These are phyloP conservation scores for Drosophila ustulata DNA, from an alignment of 2,888 invertebrate genomes.

Conservation along the genomic window DNA sequence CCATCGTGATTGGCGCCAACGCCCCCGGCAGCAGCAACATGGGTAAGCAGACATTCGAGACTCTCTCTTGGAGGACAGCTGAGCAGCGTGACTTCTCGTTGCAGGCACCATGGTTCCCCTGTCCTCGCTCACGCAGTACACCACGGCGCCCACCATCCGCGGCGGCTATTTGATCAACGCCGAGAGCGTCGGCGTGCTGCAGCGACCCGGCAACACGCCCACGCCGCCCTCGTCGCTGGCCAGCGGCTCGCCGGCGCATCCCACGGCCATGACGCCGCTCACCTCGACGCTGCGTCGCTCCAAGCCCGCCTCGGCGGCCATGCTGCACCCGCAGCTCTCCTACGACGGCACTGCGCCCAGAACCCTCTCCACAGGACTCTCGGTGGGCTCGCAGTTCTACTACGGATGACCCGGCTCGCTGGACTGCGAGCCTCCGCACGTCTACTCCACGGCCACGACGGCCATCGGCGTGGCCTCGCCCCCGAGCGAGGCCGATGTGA, in stretches of 20 bases:
- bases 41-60: slow-evolving; percentile 59
- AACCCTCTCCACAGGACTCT: slow-evolving; percentile 84
- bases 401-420: slow-evolving; percentile 83
- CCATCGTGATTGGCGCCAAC: slow-evolving; percentile 77
- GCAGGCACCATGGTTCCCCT: slow-evolving; percentile 83
- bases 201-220: slow-evolving; percentile 76
- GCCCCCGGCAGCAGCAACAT: slow-evolving; percentile 69
- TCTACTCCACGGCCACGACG: slow-evolving; percentile 56
- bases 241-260: slow-evolving; percentile 65
- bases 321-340: slow-evolving; percentile 78
- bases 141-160: slow-evolving; percentile 83
- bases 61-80: not conserved
- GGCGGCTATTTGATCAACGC: slow-evolving; percentile 83
- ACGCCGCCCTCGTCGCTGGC: slow-evolving; percentile 76
- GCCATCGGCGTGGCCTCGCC: slow-evolving; percentile 36
- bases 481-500: slow-evolving; percentile 25
- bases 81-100: not conserved
- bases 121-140: slow-evolving; percentile 83
- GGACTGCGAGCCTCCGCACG: slow-evolving; percentile 63
- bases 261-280: slow-evolving; percentile 54
- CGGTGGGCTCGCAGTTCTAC: slow-evolving; percentile 84
- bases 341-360: slow-evolving; percentile 85
- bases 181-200: slow-evolving; percentile 78
- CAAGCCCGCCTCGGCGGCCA: slow-evolving; percentile 56
- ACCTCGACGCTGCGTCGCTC: slow-evolving; percentile 69